Conservation (phyloP, 2,797 vertebrate genomes). For the Thunnus albacares region DNA sequence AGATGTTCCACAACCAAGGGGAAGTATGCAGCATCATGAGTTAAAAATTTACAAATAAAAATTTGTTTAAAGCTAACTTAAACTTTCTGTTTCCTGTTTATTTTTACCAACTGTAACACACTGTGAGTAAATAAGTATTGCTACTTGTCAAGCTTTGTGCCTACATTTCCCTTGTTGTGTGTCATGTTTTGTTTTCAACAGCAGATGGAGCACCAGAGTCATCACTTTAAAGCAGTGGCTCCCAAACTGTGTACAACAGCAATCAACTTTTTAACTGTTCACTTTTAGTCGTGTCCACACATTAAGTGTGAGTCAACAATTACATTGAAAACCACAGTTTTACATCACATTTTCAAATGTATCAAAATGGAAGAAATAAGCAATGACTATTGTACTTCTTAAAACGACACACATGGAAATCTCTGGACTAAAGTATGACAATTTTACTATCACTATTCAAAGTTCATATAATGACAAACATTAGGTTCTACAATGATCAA, state of each 20-base stretch:
- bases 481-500: neutral
- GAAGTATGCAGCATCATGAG: slow-evolving; percentile 30
- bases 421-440: neutral
- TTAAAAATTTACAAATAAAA: slow-evolving; percentile 66
- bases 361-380: too few relatives aligned
- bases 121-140: neutral
- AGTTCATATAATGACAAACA: slow-evolving; percentile 1
- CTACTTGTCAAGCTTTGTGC: too few relatives aligned
- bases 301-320: neutral
- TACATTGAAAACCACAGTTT: neutral
- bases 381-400: neutral
- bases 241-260: neutral
- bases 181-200: slow-evolving; percentile 36
- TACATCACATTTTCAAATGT: neutral
- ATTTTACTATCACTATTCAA: slow-evolving; percentile 4
- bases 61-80: slow-evolving; percentile 41
- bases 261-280: neutral
- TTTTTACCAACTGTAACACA: neutral
- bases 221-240: neutral
- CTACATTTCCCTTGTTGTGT: neutral
- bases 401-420: neutral
- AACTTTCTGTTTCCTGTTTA: slow-evolving; percentile 5
- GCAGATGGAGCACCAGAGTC: slow-evolving; percentile 54
- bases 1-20: slow-evolving; percentile 26
- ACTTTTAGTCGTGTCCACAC: neutral